Evolutionary conservation across 2,888 invertebrate species (phyloP), one percentile per base, ranked within the genome.

Genomic region (Galeopsomyia nigrocyanea): DNA sequence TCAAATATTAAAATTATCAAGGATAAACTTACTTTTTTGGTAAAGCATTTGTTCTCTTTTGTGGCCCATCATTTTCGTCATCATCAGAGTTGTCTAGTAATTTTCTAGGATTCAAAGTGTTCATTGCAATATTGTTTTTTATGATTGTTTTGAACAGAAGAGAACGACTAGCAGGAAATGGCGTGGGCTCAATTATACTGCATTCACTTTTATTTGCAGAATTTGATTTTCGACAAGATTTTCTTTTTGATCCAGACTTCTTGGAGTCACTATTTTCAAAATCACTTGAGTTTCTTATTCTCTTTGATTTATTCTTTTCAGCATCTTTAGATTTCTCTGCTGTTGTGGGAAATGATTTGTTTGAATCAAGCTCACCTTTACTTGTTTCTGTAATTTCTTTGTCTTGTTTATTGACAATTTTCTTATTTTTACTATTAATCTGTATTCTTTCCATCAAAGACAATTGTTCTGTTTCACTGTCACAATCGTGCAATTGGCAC

Each of bases 101-200:
- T 64, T 62, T 67, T 56, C 62, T 62, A 31, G 58, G 50, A 72
- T 75, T 39, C 26, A 61, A 46, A 55, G 71, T 70, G 53, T 70
- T 67, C 26, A 53, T 70, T 26, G 58, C 22, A 50, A 70, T 68
- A 22, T 74, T 77, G 53, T 75, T 66, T 75, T 71, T 74, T 13
- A 73, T 78, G 9, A 79, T 76, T 50, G 80, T 78, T 76, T 70
- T 80, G 46, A 79, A 73, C 6, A 81, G 51, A 58, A 78, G 71
- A 26, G 82, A 82, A 21, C 79, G 79, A 69, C 77, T 79, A 17
- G 74, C 69, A n/a, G 80, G 80, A 75, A 74, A 80, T 3, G 83
- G 83, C 22, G 83, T 83, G 22, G 74, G 77, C 67, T 82, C 80
- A 26, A 82, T 61, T 26, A 78, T 69, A 68, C 79, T 81, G 9